Conservation (phyloP, 2,113 vertebrate species). For the Hemicordylus capensis region DNA sequence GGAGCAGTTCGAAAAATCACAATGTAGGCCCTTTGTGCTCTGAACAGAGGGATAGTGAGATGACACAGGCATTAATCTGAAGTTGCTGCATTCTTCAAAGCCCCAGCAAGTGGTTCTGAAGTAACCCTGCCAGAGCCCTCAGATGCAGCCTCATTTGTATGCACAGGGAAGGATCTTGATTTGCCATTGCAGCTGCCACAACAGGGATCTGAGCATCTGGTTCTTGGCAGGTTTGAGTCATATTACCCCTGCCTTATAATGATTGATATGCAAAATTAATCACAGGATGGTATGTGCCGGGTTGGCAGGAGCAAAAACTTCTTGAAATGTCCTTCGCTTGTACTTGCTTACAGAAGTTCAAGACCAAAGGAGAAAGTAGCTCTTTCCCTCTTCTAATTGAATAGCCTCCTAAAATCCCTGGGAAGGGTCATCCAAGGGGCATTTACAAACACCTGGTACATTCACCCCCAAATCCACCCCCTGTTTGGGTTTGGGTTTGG, state of each 20-base stretch:
- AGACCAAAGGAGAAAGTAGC: neutral
- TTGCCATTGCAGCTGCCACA: constrained; percentile 26
- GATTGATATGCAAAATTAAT: constrained; percentile 22
- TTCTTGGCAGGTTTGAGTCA: constrained; percentile 14
- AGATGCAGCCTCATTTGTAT: constrained; percentile 1
- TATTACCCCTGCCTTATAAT: neutral
- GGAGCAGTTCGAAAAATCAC: neutral
- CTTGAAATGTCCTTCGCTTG: constrained; percentile 3
- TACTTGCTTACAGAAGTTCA: neutral
- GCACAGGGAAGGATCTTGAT: neutral
- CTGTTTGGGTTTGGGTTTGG: too few relatives aligned
- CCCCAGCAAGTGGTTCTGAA: neutral
- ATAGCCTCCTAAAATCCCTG: neutral
- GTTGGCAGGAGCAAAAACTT: neutral
- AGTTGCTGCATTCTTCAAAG: neutral
- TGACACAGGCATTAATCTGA: neutral
- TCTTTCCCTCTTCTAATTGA: neutral
- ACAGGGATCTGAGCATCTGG: constrained; percentile 10
- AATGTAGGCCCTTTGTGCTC: neutral
- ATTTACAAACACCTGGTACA: neutral
- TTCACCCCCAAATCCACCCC: too few relatives aligned
- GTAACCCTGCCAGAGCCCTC: neutral
- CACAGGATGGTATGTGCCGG: neutral
- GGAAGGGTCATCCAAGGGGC: neutral
- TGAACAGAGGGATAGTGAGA: neutral